Conservation (phyloP, 2,113 vertebrate species). For the Prinia subflava region DNA sequence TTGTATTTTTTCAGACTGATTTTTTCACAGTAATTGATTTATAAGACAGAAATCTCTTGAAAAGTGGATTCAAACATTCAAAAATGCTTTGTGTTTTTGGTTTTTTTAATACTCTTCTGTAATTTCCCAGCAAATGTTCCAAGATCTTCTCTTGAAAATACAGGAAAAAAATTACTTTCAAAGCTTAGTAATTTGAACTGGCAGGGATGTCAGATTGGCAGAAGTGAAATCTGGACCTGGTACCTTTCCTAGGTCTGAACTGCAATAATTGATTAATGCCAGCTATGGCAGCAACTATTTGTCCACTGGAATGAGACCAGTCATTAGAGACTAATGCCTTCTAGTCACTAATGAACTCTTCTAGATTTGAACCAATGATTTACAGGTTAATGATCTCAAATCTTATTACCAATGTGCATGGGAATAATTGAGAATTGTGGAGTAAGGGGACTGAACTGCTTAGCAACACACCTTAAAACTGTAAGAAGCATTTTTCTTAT, state of each 20-base stretch:
- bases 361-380: constrained; percentile 33
- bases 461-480: not conserved
- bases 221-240: not conserved
- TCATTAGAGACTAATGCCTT: constrained; percentile 38
- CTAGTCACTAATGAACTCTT: constrained; percentile 41
- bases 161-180: not conserved
- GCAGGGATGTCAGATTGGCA: not conserved
- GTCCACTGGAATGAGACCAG: constrained; percentile 42
- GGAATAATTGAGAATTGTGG: constrained; percentile 18
- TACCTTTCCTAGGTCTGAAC: not conserved
- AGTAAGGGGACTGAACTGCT: not conserved
- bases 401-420: not conserved
- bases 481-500: not conserved
- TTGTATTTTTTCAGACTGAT: not conserved
- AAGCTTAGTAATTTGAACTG: not conserved
- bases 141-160: not conserved
- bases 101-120: not conserved
- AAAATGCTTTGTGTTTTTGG: not conserved
- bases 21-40: not conserved
- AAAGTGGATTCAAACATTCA: not conserved
- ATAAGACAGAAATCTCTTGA: not conserved
- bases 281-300: not conserved
- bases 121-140: not conserved
- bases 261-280: constrained; percentile 18
- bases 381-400: constrained; percentile 41